Conservation (phyloP, 2,888 invertebrate species). For the Plutella xylostella region DNA sequence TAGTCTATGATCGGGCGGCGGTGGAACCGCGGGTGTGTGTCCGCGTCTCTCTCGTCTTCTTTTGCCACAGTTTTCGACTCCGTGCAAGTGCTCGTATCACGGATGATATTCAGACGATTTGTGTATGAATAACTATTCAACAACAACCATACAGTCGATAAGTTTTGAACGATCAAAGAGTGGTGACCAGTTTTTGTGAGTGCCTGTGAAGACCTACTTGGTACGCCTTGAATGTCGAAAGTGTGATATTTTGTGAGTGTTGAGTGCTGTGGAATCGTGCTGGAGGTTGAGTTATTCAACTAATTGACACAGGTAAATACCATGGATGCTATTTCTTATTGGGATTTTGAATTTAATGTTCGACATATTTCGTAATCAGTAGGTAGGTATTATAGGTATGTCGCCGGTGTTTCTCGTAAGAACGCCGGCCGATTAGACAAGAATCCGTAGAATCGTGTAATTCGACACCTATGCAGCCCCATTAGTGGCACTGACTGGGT, state of each 20-base stretch:
- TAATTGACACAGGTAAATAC: background rate
- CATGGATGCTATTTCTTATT: slow-evolving; percentile 4
- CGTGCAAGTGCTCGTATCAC: slow-evolving; percentile 62
- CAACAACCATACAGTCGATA: slow-evolving; percentile 34
- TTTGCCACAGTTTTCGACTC: slow-evolving; percentile 49
- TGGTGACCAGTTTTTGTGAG: slow-evolving; percentile 33
- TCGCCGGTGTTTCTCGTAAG: background rate
- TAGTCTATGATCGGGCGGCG: slow-evolving; percentile 40
- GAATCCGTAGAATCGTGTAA: background rate
- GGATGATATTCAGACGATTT: slow-evolving; percentile 47
- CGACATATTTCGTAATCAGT: slow-evolving; percentile 4
- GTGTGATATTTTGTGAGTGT: slow-evolving; percentile 50
- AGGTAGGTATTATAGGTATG: slow-evolving; percentile 9
- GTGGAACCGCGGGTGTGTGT: slow-evolving; percentile 31
- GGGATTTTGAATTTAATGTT: background rate
- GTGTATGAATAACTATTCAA: slow-evolving; percentile 50
- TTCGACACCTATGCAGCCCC: background rate
- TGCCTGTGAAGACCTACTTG: slow-evolving; percentile 40
- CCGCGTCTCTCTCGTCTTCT: slow-evolving; percentile 30
- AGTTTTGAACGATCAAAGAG: slow-evolving; percentile 37
- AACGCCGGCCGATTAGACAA: background rate
- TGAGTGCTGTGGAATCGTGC: slow-evolving; percentile 46
- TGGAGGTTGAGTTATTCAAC: slow-evolving; percentile 26
- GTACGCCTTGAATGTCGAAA: slow-evolving; percentile 34
- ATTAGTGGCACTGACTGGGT: too few relatives aligned